Evolutionary conservation across 2,797 vertebrate species (phyloP).

Genomic region (Karalla daura): DNA sequence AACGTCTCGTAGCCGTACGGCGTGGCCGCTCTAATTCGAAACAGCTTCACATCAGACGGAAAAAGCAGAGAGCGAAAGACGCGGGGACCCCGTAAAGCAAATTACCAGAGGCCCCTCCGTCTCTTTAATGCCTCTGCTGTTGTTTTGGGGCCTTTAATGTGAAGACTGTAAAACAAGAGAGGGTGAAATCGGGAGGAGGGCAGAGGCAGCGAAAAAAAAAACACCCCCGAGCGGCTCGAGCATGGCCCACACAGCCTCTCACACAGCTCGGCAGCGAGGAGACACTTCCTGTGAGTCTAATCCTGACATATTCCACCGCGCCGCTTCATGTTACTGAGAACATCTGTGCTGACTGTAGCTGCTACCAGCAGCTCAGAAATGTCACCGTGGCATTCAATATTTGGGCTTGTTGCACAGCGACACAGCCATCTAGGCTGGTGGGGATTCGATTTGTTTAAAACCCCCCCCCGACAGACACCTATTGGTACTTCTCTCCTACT

Average conservation of each 20-base stretch:
- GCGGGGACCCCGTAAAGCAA: conserved; percentile 61
- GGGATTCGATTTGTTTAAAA: conserved; percentile 1
- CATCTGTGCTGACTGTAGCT: conserved; percentile 2
- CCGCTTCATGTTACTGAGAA: conserved; percentile 8
- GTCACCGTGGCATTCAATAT: neutral
- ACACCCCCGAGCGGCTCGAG: conserved; percentile 12
- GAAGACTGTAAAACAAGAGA: conserved; percentile 60
- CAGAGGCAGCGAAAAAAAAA: conserved; percentile 38
- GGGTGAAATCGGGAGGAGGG: conserved; percentile 50
- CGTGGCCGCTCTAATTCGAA: conserved; percentile 43
- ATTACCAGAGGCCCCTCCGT: conserved; percentile 61
- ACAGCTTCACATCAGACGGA: conserved; percentile 54
- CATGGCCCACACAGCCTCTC: conserved; percentile 30
- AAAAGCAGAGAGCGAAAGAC: conserved; percentile 34
- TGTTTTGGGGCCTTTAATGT: conserved; percentile 68
- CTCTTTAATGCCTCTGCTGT: conserved; percentile 60
- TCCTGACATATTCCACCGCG: conserved; percentile 16
- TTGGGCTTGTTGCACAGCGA: neutral
- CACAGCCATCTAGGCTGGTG: neutral
- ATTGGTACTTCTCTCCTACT: conserved; percentile 35
- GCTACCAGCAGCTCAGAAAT: neutral
- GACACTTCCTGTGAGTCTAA: conserved; percentile 8
- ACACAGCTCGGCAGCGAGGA: conserved; percentile 14
- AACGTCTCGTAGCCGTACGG: neutral
- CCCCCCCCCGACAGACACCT: neutral